Base-by-base conservation (phyloP, 2,888 invertebrate species). In the Campoplex nolae region DNA sequence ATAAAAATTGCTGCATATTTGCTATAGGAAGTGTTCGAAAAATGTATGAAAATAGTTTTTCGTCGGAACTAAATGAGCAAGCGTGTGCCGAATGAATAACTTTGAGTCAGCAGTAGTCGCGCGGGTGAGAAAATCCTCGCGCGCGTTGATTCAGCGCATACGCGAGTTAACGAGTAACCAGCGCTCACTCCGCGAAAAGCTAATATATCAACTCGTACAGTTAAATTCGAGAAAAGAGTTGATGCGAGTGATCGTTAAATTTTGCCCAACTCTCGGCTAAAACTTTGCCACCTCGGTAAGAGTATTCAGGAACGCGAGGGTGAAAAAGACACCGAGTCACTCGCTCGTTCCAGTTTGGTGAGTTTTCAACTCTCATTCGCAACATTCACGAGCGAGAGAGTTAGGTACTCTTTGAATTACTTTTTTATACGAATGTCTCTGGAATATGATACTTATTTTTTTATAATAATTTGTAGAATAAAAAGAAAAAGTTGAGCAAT, bases 221-320 rank as follows among this genome's bases (percentile, higher is more conserved):
- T 32, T 62, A 62, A 62, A 62, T 62, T 62, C 28, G 62, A 62
- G 62, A 62, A 62, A 62, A 62, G 62, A 62, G 62, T 62, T 62
- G 62, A 62, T 62, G 62, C 62, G 62, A 62, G 62, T 62, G 62
- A 62, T 62, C 62, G 62, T 62, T 62, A 62, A 62, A 62, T 32
- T 62, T 62, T 62, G 23, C 13, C 62, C 32, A 62, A 32, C 62
- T 62, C 62, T 32, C 62, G 62, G 62, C 23, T 62, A 13, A 32
- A 62, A 62, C 62, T 62, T 62, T 62, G 62, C 32, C 62, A 32
- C 62, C 32, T 32, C 62, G 3, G 32, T 62, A 16, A 32, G 16
- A 62, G 62, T 16, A 16, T 62, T 62, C 28, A 32, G 28, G 32
- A 32, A 0, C 32, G 62, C 0, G 38, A 13, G 62, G 8, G 62